Evolutionary conservation across 2,113 vertebrate species (phyloP), one percentile per base, ranked within the genome.

Genomic region (Myiopsitta monachus): DNA sequence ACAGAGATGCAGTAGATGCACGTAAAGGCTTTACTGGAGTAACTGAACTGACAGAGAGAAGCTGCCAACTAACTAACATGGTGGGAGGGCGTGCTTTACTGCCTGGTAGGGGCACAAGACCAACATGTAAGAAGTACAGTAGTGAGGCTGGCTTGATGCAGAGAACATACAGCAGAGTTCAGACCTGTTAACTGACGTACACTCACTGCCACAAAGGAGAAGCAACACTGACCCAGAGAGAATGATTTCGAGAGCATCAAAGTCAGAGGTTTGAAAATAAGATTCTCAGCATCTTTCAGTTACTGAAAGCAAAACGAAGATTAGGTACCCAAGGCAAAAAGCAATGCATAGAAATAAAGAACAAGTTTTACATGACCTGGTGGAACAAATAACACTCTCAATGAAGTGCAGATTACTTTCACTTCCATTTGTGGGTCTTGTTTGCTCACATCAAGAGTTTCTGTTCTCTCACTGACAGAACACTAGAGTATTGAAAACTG

Each of bases 1-100:
- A 5, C 14, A n/a, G 66, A 63, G 38, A 62, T 17, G 26, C 0
- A 0, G 11, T 4, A 74, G 61, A n/a, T 30, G 11, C 5, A 49
- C 18, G 13, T n/a, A 24, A 28, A 77, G 31, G 9, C 14, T 79
- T 82, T 67, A 52, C 16, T 11, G 5, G 61, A 28, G 51, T 38
- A 41, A 70, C 23, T 63, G 38, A 69, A 67, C 23, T 18, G 22
- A 51, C 15, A 44, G 24, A 38, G 28, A 36, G 62, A 49, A 85
- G 51, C 10, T 87, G 28, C 28, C 63, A 55, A 41, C 16, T 61
- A 66, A 57, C 46, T 54, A 5, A 23, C 7, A 31, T 6, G 3
- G 30, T 10, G 7, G 18, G 19, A 77, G 28, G 14, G 8, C 22
- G 9, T 19, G 7, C 61, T 83, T 68, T 57, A 31, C 22, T 49